Conservation (phyloP, 2,113 vertebrate species). For the Globicephala melas region DNA sequence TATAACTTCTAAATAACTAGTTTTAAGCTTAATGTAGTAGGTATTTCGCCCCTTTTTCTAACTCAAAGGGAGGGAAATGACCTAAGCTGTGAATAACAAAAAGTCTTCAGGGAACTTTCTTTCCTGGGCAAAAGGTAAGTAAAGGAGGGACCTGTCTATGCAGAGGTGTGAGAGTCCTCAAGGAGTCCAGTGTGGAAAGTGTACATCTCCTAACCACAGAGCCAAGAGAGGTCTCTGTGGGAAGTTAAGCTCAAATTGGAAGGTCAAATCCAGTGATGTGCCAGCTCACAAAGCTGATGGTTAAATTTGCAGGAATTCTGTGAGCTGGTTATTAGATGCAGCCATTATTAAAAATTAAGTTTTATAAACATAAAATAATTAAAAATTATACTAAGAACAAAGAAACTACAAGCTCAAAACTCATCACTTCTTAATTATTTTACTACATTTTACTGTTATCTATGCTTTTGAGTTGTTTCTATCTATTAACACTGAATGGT, state of each 20-base stretch:
- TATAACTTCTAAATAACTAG: background rate
- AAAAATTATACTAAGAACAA: background rate
- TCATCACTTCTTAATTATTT: background rate
- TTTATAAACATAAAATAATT: background rate
- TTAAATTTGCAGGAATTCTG: slow-evolving; percentile 19
- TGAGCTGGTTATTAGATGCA: background rate
- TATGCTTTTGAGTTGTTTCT: background rate
- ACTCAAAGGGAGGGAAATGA: background rate
- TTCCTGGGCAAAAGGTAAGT: background rate
- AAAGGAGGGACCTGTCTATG: background rate
- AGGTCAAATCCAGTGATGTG: background rate
- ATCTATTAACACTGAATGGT: background rate
- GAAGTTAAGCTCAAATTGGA: background rate
- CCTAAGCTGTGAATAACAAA: background rate
- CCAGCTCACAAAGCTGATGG: background rate
- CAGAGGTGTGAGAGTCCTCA: background rate
- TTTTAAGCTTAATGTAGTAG: background rate
- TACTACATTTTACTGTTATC: background rate
- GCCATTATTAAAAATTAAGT: background rate
- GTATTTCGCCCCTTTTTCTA: background rate
- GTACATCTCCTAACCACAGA: background rate
- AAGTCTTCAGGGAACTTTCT: background rate
- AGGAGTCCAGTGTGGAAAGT: background rate
- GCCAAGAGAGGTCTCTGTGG: background rate
- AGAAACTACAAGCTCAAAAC: background rate